Evolutionary conservation across 2,797 vertebrate species (phyloP).

Genomic region (Caiman crocodilus): DNA sequence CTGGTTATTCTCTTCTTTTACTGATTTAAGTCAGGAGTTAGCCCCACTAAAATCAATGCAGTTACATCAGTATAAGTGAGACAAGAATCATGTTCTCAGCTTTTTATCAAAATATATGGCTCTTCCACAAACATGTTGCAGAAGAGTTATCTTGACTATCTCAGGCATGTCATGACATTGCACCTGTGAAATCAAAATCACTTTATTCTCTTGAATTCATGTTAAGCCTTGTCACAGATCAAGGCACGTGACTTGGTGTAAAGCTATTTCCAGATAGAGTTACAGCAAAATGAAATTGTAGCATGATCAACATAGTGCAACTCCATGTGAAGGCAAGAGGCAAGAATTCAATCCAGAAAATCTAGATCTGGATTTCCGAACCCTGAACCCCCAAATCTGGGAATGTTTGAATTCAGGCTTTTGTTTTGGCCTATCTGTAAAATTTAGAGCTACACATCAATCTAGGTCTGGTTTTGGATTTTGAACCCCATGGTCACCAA

Average conservation of each 20-base stretch:
- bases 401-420: neutral
- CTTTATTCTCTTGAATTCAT: neutral
- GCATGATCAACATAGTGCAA: neutral
- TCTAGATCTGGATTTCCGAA: neutral
- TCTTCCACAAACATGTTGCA: neutral
- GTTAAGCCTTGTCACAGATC: fast-evolving
- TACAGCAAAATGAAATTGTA: neutral
- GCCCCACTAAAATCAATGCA: neutral
- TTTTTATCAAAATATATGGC: neutral
- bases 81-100: neutral
- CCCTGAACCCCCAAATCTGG: neutral
- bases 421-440: neutral
- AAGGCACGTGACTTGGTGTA: fast-evolving
- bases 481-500: neutral
- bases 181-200: neutral
- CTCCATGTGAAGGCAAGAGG: neutral
- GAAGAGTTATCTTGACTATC: neutral
- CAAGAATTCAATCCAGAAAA: neutral
- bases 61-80: neutral
- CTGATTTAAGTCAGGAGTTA: neutral
- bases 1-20: neutral
- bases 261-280: neutral
- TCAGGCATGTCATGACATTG: neutral
- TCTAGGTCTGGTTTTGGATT: neutral
- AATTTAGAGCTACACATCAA: fast-evolving